These are phyloP conservation scores for Pterophyllum scalare DNA, from an alignment of 2,113 vertebrate genomes.

Conservation along the genomic window DNA sequence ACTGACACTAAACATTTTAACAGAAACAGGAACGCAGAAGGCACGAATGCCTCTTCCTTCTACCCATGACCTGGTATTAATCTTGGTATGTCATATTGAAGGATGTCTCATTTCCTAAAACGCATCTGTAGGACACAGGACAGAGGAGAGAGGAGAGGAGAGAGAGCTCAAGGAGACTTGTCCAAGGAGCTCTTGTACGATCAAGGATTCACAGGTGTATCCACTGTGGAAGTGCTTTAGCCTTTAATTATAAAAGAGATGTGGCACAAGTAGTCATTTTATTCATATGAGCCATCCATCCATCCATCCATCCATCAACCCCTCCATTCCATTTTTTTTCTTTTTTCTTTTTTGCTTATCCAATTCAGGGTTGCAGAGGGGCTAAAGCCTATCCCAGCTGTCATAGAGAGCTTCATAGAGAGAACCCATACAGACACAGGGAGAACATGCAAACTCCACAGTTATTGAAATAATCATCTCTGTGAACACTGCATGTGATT, in stretches of 20 bases:
- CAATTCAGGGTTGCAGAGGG: too few species aligned
- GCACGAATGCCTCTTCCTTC: not conserved
- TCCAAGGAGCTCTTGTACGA: not conserved
- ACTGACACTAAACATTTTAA: not conserved
- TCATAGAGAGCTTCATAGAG: too few species aligned
- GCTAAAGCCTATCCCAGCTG: too few species aligned
- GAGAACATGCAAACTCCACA: too few species aligned
- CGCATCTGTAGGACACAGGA: not conserved
- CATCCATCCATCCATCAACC: too few species aligned
- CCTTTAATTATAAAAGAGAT: not conserved
- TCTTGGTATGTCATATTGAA: not conserved
- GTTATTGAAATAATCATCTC: too few species aligned
- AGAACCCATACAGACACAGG: too few species aligned
- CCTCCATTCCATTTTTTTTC: too few species aligned
- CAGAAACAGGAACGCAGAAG: not conserved
- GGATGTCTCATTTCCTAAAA: not conserved
- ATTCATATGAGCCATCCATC: too few species aligned
- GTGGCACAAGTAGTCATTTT: too few species aligned
- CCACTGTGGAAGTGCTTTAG: not conserved
- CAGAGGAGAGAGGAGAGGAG: not conserved
- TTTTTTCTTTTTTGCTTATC: too few species aligned
- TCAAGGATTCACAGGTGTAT: too few species aligned
- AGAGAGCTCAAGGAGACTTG: not conserved
- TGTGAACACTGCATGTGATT: not conserved
- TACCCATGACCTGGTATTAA: not conserved